Percentiles rank a stretch among this genome's conserved stretches.
These are phyloP conservation scores for Baccha elongata DNA, from an alignment of 2,888 invertebrate species.

Conservation along the genomic window DNA sequence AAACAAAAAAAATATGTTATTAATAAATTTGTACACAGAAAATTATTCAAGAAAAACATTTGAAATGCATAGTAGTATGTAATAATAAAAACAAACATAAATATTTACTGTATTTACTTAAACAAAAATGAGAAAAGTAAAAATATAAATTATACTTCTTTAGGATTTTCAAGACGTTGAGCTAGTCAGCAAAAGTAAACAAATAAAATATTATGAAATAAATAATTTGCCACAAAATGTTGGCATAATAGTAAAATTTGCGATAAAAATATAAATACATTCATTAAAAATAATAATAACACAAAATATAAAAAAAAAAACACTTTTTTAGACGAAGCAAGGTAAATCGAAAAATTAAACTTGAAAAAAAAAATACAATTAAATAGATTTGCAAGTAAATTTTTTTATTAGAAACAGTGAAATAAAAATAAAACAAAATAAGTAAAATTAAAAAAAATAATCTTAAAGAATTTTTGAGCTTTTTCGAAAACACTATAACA, in stretches of 20 bases:
- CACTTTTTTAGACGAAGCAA: conserved; percentile 63
- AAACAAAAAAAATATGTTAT: conserved; percentile 64
- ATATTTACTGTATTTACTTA: conserved; percentile 71
- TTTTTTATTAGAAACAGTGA: conserved; percentile 59
- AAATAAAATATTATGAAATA: conserved; percentile 43
- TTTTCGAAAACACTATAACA: conserved; percentile 44
- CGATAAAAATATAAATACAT: conserved; percentile 30
- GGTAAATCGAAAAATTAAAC: not conserved
- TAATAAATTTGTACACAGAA: conserved; percentile 71
- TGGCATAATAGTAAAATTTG: conserved; percentile 61
- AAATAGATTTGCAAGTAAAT: conserved; percentile 55
- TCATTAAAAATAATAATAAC: conserved; percentile 8
- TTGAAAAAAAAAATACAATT: conserved; percentile 19
- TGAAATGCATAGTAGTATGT: conserved; percentile 63
- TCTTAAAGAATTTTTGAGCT: conserved; percentile 34
- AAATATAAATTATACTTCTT: conserved; percentile 31
- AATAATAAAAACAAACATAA: conserved; percentile 60
- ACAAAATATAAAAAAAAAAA: conserved; percentile 20
- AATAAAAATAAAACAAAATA: conserved; percentile 21
- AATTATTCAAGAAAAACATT: conserved; percentile 65
- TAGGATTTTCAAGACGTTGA: conserved; percentile 48
- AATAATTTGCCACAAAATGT: conserved; percentile 32
- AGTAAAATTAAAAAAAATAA: not conserved
- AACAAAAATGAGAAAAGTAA: conserved; percentile 32
- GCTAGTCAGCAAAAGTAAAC: conserved; percentile 41